These are phyloP conservation scores for Agonum fuliginosum DNA, from an alignment of 2,888 invertebrate species.

Conservation along the genomic window DNA sequence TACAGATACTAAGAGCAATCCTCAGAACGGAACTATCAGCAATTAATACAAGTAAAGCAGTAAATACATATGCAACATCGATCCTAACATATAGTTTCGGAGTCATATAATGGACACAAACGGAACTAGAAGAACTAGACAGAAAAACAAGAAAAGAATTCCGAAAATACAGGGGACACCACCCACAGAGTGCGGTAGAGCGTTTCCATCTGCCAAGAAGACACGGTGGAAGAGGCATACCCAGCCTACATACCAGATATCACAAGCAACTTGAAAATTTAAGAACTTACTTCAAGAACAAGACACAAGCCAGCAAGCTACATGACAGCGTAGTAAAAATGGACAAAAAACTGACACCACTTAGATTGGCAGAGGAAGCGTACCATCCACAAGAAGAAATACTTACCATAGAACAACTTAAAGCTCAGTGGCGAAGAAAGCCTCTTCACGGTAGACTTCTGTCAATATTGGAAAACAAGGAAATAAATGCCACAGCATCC, in stretches of 20 bases:
- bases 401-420: background rate
- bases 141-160: conserved; percentile 39
- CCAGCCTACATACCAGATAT: background rate
- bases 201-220: conserved; percentile 34
- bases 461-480: conserved; percentile 47
- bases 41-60: background rate
- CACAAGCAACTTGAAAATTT: conserved; percentile 11
- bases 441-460: conserved; percentile 60
- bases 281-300: conserved; percentile 14
- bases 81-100: conserved; percentile 6
- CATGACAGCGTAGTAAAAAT: background rate
- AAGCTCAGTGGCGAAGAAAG: conserved; percentile 37
- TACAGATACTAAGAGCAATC: background rate
- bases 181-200: conserved; percentile 34
- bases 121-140: conserved; percentile 11
- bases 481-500: no score
- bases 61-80: background rate
- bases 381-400: background rate
- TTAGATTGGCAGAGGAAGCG: background rate
- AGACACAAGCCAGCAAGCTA: background rate
- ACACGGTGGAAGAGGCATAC: conserved; percentile 38
- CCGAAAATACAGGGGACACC: conserved; percentile 43
- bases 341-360: background rate
- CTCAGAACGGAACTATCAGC: background rate
- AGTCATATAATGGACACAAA: conserved; percentile 37